Evolutionary conservation across 1,140 invertebrate species (phyloP).

Genomic region (Monomorium pharaonis): DNA sequence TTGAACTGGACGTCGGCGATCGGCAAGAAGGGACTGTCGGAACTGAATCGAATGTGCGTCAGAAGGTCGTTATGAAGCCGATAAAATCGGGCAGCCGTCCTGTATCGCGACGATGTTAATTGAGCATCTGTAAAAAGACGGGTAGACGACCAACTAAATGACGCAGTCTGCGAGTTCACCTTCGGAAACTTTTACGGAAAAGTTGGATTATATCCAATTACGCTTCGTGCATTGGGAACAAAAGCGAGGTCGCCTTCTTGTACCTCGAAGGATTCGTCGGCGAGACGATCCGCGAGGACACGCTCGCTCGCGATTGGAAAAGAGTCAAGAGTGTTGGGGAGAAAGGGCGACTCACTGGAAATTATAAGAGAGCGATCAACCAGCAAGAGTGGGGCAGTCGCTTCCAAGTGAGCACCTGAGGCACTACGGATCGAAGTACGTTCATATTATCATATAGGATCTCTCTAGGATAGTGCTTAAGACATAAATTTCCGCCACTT

Average conservation of each 20-base stretch:
- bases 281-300: neutral
- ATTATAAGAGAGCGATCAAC: conserved; percentile 82
- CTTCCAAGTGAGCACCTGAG: conserved; percentile 74
- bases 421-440: conserved; percentile 73
- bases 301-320: conserved; percentile 6
- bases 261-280: conserved; percentile 13
- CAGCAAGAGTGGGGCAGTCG: conserved; percentile 75
- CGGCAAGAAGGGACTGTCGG: neutral
- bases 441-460: conserved; percentile 35
- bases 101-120: neutral
- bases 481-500: neutral
- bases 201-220: neutral
- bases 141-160: neutral
- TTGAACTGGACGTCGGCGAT: neutral
- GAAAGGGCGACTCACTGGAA: conserved; percentile 72
- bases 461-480: neutral
- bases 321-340: conserved; percentile 38
- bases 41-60: neutral
- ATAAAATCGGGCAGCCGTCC: neutral
- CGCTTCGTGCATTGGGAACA: neutral
- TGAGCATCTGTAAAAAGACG: conserved; percentile 59
- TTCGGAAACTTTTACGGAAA: neutral
- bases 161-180: neutral
- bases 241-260: neutral
- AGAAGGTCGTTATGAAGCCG: conserved; percentile 48